Evolutionary conservation across 2,113 vertebrate species (phyloP), one percentile per base, ranked within the genome.

Genomic region (Ptychochromis oligacanthus): DNA sequence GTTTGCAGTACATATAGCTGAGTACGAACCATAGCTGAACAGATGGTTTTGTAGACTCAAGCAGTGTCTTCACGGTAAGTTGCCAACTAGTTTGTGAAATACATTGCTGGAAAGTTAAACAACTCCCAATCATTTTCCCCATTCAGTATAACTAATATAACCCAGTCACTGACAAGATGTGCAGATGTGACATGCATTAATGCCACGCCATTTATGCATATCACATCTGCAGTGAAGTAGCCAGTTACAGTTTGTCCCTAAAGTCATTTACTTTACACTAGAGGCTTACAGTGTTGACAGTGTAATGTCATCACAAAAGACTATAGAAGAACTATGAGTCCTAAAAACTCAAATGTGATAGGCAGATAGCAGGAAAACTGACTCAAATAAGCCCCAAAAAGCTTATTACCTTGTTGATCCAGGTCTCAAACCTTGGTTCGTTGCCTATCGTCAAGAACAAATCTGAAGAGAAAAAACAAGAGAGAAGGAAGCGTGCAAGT

Each of bases 391-490:
- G 14, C 26, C 3, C 26, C 31, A 72, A 13, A 28, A 79, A 14
- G 22, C 18, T 13, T n/a, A 18, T 83, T 92, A 95, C 94, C 93
- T 94, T 91, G 76, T 74, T 95, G 86, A 94, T 77, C 94, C 93
- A 95, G 3, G 90, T 94, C 87, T 95, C 91, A 81, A 94, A 95
- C 9, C 1, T 46, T 0, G 31, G 55, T 1, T 46, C 81, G 2
- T 8, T 31, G 1, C 75, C 22, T 7, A 81, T 91, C 22, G 94
- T 95, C 83, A 95, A 88, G 90, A 95, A 95, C 79, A 95, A 80
- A 93, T 95, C 94, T 95, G 76, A 4, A 77, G 49, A 17, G 26
- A 14, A 7, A 28, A 65, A 2, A 56, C 34, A 12, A 87, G 52
- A 75, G 28, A 81, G 46, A 80, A 1, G 75, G 31, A 64, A 54